phyloP scores from a whole-genome alignment of 2,797 vertebrate species.

The Aselliscus stoliczkanus region DNA sequence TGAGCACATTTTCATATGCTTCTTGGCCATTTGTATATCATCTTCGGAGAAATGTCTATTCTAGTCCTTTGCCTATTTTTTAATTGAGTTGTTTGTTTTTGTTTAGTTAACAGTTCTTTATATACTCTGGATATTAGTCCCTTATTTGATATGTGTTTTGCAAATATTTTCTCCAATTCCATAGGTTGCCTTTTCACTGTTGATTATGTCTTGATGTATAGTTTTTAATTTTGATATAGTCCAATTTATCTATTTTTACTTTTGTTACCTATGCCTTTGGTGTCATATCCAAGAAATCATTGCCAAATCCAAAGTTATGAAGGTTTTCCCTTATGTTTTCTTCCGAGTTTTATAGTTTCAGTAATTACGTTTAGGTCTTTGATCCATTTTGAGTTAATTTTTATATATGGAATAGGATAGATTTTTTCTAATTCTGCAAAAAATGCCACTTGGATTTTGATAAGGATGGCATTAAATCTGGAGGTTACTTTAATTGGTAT shows the following conservation, averaged over 20 bases:
- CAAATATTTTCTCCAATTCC: background rate
- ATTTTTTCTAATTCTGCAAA: conserved; percentile 1
- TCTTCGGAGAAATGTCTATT: background rate
- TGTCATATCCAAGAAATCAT: background rate
- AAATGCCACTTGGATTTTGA: background rate
- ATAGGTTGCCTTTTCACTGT: background rate
- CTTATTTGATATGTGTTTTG: background rate
- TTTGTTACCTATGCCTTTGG: background rate
- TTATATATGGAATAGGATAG: background rate
- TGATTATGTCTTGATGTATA: background rate
- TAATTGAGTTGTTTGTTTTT: background rate
- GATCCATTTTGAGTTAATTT: background rate
- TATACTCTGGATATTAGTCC: background rate
- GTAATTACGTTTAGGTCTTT: background rate
- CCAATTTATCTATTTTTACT: background rate
- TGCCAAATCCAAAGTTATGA: background rate
- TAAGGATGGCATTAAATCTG: background rate
- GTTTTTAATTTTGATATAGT: background rate
- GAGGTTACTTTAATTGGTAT: background rate
- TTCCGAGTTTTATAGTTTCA: background rate
- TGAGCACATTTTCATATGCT: background rate
- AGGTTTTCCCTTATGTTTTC: background rate
- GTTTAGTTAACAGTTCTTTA: background rate
- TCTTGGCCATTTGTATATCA: background rate
- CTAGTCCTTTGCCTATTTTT: background rate